Evolutionary conservation across 2,797 vertebrate species (phyloP), one percentile per base, ranked within the genome.

Genomic region (Lepus oiostolus): DNA sequence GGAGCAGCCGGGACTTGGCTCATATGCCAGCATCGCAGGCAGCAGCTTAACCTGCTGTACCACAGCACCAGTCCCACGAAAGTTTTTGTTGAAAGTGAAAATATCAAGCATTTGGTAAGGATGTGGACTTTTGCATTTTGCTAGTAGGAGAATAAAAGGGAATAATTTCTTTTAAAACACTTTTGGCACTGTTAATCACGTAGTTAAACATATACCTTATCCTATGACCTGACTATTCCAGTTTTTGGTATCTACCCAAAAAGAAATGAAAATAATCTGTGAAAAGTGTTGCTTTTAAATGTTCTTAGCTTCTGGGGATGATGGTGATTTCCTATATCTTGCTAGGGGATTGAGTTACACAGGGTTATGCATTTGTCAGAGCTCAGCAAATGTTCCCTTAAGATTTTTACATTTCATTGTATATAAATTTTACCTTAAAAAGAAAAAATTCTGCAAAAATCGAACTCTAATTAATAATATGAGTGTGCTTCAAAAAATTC

Each of bases 311-410:
- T 77, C 70, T 85, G 16, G 70, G 26, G 4, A 32, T 89, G 52
- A 89, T 82, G 47, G n/a, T 76, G 75, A 88, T 88, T 7, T 58
- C 85, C 24, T 72, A 65, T 65, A 71, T 71, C 26, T 89, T 91
- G 54, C 88, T 24, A 47, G 24, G 32, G 24, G 2, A 47, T 85
- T 71, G 38, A 5, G 38, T 83, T 85, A 71, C n/a, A 68, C 12
- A 35, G 62, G 22, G 38, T n/a, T 74, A 42, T 17, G 17, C 60
- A n/a, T 80, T 58, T 88, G 42, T 82, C 70, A 91, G 82, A 96
- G 76, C 8, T 85, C 30, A 95, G 70, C 70, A 93, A 95, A 95
- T 95, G 0, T 85, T 77, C 24, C 30, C 52, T 91, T 91, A 89
- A 93, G 5, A 58, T 77, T 88, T 60, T 79, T 75, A 35, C 76